Evolutionary conservation across 2,888 invertebrate genomes (phyloP), one percentile per base, ranked within the genome.

Genomic region (Dendrolimus pini): DNA sequence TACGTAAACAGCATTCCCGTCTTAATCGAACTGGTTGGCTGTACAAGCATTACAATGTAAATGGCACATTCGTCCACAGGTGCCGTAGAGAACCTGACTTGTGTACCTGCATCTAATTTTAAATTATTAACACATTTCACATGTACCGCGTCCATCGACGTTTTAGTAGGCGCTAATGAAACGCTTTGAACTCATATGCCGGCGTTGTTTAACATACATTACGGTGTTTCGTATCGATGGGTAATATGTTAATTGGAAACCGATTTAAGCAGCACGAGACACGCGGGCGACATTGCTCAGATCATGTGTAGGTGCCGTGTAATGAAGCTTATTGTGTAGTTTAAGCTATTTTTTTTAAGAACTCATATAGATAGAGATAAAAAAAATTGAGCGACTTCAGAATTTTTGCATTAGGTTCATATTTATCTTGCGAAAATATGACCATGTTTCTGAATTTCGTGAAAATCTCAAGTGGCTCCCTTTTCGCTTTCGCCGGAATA

Each of bases 21-120:
- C 80, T 74, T 82, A 83, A 85, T 86, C 82, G 83, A 83, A 86
- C 87, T 80, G 85, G 87, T 86, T 85, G 77, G 74, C 78, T 80
- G 76, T 78, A 75, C 77, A 78, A 80, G 79, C 84, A 85, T 86
- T 87, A 87, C 86, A 87, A 86, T 87, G 87, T 87, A 88, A 87
- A 86, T 84, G 83, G 87, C 83, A 85, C 85, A 82, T 82, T 82
- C 79, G 82, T 83, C 82, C 83, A 85, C 86, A 87, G 85, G 85
- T 87, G 85, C 81, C 75, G 75, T 74, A 74, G 69, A 80, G 80
- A 83, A 83, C 86, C 81, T 80, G 85, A 84, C 83, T 80, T 71
- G 69, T 65, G 63, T 68, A 65, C 65, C 70, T 78, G 70, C 60
- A 60, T 56, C 62, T 61, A 63, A 70, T 77, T 77, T 71, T 69